A percentile compares a stretch with the other conserved stretches of the same genome.
phyloP scores from a whole-genome alignment of 2,797 vertebrate species.

The Hemibagrus guttatus region DNA sequence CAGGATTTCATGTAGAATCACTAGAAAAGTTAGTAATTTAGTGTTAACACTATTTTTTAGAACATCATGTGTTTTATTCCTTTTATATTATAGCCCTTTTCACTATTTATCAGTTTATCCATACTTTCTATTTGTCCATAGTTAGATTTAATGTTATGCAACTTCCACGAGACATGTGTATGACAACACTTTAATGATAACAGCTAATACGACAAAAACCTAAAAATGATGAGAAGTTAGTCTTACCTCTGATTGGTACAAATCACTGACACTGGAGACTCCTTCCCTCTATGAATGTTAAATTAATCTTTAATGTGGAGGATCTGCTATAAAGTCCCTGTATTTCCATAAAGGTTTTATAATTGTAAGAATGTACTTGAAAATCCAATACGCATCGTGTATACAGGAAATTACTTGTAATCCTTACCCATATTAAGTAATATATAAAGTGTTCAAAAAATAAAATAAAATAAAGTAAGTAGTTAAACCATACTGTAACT shows the following conservation, averaged over 20 bases:
- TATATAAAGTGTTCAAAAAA: neutral
- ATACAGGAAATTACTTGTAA: neutral
- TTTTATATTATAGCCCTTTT: neutral
- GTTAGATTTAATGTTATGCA: neutral
- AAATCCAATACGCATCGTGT: neutral
- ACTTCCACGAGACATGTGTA: neutral
- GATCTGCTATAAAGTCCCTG: neutral
- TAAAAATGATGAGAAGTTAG: neutral
- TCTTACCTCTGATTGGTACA: neutral
- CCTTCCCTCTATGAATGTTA: neutral
- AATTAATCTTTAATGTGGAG: neutral
- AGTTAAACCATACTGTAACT: neutral
- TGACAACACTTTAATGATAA: neutral
- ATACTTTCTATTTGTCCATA: neutral
- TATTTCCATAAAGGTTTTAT: neutral
- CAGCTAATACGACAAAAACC: neutral
- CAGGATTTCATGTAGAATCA: neutral
- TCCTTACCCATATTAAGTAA: neutral
- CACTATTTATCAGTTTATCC: neutral
- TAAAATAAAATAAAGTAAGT: neutral
- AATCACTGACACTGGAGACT: neutral
- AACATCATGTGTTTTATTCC: neutral
- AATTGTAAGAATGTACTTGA: neutral
- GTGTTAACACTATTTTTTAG: neutral
- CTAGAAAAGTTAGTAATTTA: neutral